Evolutionary conservation across 2,113 vertebrate genomes (phyloP).

Genomic region (Elanus axillaris): DNA sequence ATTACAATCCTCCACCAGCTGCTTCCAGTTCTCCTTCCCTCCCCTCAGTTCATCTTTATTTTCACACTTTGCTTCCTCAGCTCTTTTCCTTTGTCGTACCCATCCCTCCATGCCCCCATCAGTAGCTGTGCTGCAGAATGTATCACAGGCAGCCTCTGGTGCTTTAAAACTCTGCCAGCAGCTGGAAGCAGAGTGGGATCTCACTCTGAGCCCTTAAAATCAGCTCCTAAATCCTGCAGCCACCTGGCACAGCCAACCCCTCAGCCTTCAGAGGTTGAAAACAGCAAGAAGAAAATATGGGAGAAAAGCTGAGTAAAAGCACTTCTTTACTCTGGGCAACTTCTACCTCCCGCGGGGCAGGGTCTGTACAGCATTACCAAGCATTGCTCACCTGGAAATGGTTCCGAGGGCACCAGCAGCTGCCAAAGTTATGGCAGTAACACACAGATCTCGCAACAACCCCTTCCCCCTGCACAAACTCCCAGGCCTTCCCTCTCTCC

Average conservation of each 20-base stretch:
- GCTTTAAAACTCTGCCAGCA: neutral
- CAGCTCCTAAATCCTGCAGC: neutral
- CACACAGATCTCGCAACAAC: rapidly evolving
- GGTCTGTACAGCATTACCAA: neutral
- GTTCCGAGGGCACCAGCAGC: neutral
- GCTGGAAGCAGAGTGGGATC: neutral
- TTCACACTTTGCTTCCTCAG: neutral
- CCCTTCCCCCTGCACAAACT: neutral
- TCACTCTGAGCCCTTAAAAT: neutral
- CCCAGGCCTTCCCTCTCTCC: neutral
- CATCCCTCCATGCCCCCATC: neutral
- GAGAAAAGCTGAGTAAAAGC: neutral
- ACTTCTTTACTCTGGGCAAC: neutral
- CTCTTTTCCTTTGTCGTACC: neutral
- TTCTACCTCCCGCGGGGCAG: rapidly evolving
- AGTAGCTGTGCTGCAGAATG: neutral
- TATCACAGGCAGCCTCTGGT: neutral
- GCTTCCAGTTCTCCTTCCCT: neutral
- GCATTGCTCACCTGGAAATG: neutral
- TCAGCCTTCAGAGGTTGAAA: neutral
- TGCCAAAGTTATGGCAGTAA: neutral
- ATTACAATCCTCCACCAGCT: neutral
- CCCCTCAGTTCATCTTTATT: neutral
- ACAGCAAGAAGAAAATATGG: neutral
- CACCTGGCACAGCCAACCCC: neutral